Base-by-base conservation (phyloP, 2,113 vertebrate species). In the Fulmarus glacialis region DNA sequence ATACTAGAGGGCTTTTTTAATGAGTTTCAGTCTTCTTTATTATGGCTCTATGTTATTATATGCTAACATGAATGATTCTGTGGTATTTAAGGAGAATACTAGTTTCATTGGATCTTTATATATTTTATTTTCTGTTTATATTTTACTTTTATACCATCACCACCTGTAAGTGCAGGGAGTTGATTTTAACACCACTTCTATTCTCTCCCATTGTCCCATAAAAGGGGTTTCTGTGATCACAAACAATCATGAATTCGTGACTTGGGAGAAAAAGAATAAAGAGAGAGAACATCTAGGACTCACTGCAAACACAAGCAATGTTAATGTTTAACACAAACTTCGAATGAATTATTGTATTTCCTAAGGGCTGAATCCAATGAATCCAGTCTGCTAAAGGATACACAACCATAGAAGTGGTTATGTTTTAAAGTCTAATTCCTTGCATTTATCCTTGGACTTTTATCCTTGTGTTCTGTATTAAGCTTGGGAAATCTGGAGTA, bases 1-100 rank as follows among this genome's bases (percentile, higher is more conserved):
- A 43, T 89, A 87, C 3, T 59, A 50, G 2, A 68, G 8, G 2
- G 0, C 5, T 21, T 53, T 58, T 87, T 29, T 0, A 9, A 42
- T 15, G 0, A 32, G 1, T 70, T 82, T 70, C 30, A 36, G 5
- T 36, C 19, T 27, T 83, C 15, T 73, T 83, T 66, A 24, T 7
- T 66, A 11, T 45, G 23, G 15, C 23, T 48, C 84, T 38, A 48
- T 53, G 38, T 52, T 82, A 23, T 27, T 87, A 38, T 16, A 40
- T 27, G 12, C 15, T 71, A 42, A 45, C 3, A 50, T 11, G 9
- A 87, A 74, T n/a, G 7, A 73, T 53, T 66, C 32, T n/a, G 8
- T 50, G n/a, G 20, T 47, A 59, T 60, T 87, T 82, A 82, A 18
- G 24, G 68, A 84, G 15, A 38, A 20, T 4, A 56, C 11, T 23